phyloP scores from a whole-genome alignment of 2,888 invertebrate genomes.

The Epinotia ramella region DNA sequence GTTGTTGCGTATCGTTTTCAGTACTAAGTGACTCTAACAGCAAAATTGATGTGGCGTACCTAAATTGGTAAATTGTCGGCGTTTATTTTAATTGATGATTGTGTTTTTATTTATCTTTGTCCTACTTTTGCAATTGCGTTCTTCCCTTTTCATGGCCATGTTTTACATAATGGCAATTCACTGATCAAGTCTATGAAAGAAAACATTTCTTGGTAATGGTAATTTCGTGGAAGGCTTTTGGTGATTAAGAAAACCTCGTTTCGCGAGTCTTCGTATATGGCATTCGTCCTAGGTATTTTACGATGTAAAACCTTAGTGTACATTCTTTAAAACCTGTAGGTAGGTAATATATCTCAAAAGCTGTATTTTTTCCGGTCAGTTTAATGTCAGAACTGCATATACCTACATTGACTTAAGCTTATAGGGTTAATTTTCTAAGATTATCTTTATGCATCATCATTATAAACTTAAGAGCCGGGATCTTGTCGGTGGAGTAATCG shows the following conservation, averaged over 20 bases:
- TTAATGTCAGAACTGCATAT: too few species aligned
- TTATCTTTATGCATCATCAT: too few species aligned
- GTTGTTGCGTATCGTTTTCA: slow-evolving; percentile 37
- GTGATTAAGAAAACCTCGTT: not conserved
- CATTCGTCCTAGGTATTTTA: not conserved
- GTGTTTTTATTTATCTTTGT: slow-evolving; percentile 15
- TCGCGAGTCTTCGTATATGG: not conserved
- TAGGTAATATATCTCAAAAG: too few species aligned
- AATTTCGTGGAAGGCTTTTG: not conserved
- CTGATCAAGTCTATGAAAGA: not conserved
- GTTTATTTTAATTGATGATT: slow-evolving; percentile 33
- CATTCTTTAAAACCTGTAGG: too few species aligned
- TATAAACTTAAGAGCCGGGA: too few species aligned
- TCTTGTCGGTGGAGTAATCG: too few species aligned
- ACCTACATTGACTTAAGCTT: too few species aligned
- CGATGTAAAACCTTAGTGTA: not conserved
- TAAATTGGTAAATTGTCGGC: slow-evolving; percentile 39
- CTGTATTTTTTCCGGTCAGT: too few species aligned
- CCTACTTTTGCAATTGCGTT: slow-evolving; percentile 11
- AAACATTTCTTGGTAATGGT: not conserved
- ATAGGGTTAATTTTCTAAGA: too few species aligned
- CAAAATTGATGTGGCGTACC: slow-evolving; percentile 37
- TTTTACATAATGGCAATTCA: not conserved
- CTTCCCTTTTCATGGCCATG: not conserved
- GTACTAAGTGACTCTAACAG: slow-evolving; percentile 35